Evolutionary conservation across 2,113 vertebrate species (phyloP).

Genomic region (Atlantisia rogersi): DNA sequence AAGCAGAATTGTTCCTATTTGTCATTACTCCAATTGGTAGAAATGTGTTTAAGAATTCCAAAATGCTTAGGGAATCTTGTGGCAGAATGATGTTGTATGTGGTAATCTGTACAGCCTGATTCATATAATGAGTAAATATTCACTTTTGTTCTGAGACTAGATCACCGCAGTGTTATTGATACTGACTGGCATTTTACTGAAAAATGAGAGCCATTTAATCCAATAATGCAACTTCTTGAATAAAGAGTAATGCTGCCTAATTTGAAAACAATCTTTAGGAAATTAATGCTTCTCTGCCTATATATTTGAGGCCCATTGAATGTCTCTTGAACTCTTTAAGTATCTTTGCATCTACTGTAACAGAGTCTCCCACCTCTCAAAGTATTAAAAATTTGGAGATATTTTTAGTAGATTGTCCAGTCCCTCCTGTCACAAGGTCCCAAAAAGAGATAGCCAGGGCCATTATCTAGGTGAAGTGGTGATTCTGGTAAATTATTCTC

Average conservation of each 20-base stretch:
- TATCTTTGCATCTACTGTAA: not conserved
- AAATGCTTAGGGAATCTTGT: not conserved
- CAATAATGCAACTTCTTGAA: too few species aligned
- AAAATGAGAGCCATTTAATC: not conserved
- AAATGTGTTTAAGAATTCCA: not conserved
- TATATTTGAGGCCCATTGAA: not conserved
- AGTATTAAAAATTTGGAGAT: not conserved
- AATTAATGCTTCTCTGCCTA: not conserved
- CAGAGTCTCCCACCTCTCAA: not conserved
- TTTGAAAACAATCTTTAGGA: not conserved
- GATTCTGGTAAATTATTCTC: not conserved
- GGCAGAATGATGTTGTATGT: not conserved
- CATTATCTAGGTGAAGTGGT: not conserved
- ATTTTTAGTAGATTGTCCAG: not conserved
- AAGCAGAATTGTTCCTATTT: not conserved
- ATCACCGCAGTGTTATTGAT: not conserved
- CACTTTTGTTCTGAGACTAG: not conserved
- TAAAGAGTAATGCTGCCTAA: not conserved
- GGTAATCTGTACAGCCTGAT: not conserved
- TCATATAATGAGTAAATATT: not conserved
- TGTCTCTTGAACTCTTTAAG: not conserved
- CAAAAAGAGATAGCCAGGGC: not conserved
- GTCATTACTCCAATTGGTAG: not conserved
- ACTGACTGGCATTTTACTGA: not conserved
- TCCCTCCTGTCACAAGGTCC: not conserved